Percentiles rank a stretch among this genome's conserved stretches.
phyloP scores from a whole-genome alignment of 2,797 vertebrate species.

The Toxotes lorentzi region DNA sequence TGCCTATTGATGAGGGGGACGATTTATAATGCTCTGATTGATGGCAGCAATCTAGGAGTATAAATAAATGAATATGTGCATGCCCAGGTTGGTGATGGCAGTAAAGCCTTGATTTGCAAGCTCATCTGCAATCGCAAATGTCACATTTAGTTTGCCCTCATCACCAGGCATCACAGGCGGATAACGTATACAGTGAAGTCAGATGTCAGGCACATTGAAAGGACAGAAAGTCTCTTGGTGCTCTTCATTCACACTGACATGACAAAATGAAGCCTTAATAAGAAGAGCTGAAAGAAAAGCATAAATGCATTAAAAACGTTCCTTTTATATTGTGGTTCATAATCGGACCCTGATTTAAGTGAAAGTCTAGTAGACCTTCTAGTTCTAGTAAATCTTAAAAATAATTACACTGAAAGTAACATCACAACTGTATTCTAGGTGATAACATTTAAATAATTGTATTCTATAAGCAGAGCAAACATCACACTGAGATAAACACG shows the following conservation, averaged over 20 bases:
- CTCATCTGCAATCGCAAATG: constrained; percentile 81
- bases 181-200: constrained; percentile 57
- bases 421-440: neutral
- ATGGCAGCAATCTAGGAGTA: constrained; percentile 82
- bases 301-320: too few species aligned
- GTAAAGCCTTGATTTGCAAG: constrained; percentile 85
- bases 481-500: neutral
- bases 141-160: constrained; percentile 74
- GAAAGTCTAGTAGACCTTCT: too few species aligned
- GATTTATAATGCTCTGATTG: constrained; percentile 85
- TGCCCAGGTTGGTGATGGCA: constrained; percentile 66
- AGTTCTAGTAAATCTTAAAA: neutral
- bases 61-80: constrained; percentile 85
- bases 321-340: too few species aligned
- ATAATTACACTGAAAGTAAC: neutral
- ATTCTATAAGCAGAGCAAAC: neutral
- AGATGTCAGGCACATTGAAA: constrained; percentile 47
- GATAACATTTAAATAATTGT: neutral
- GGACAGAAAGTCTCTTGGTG: constrained; percentile 12
- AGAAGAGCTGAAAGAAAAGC: too few species aligned
- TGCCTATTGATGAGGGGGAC: constrained; percentile 87
- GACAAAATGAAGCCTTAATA: too few species aligned
- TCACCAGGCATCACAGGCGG: constrained; percentile 54
- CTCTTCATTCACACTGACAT: too few species aligned
- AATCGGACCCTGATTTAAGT: too few species aligned